A percentile compares a stretch with the other conserved stretches of the same genome.
phyloP scores from a whole-genome alignment of 2,888 invertebrate species.

The Drosophila ochracea region DNA sequence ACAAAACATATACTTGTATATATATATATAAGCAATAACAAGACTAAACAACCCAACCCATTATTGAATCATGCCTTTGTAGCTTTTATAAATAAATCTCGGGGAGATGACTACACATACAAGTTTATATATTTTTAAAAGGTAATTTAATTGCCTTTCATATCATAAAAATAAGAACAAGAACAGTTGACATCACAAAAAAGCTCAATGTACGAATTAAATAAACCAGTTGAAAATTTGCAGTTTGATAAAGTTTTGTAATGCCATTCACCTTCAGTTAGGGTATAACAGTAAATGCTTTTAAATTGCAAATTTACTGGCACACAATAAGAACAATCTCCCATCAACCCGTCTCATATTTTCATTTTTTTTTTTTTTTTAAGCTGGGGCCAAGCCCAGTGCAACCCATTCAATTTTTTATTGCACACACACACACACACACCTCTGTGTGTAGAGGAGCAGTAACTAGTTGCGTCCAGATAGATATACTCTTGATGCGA shows the following conservation, averaged over 20 bases:
- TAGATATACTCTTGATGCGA: conserved; percentile 32
- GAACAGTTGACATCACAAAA: background rate
- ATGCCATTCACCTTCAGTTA: background rate
- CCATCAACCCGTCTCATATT: background rate
- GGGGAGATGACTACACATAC: background rate
- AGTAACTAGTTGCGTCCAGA: conserved; percentile 6
- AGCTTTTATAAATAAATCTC: background rate
- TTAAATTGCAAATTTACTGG: conserved; percentile 18
- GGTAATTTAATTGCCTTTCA: background rate
- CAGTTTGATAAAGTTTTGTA: background rate
- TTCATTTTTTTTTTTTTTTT: conserved; percentile 2
- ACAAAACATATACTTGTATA: background rate
- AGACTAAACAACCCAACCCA: background rate
- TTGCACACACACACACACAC: conserved; percentile 3
- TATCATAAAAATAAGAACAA: background rate
- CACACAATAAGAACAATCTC: conserved; percentile 7
- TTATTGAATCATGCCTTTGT: background rate
- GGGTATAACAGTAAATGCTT: conserved; percentile 2
- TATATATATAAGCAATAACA: background rate
- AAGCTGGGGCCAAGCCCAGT: conserved; percentile 29
- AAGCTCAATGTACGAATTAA: background rate
- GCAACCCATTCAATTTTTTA: conserved; percentile 37
- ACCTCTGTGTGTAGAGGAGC: background rate
- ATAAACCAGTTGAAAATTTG: background rate
- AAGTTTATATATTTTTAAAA: background rate